Base-by-base conservation (phyloP, 2,888 invertebrate species). In the Eucera pruinosa region DNA sequence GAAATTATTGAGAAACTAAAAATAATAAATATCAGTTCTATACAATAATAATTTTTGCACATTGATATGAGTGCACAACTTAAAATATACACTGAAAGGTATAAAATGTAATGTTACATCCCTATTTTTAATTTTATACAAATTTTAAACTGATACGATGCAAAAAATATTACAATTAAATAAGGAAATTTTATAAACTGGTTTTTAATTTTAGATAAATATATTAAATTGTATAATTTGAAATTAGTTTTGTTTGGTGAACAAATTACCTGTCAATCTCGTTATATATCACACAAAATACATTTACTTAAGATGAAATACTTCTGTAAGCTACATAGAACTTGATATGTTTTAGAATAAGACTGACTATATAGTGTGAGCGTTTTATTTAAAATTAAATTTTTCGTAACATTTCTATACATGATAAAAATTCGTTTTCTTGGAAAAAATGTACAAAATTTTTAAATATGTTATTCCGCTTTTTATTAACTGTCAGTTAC, bases 11-110 rank as follows among this genome's bases (percentile, higher is more conserved):
- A 25, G 2, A 65, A 30, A 41, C 18, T 27, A 43, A 33, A 48
- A 57, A 4, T 50, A 27, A 18, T 15, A 57, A 67, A 67, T 7
- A 6, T 20, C 36, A 43, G 20, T 41, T 45, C 27, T 30, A 27
- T 57, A 72, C 50, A 72, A 68, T 68, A 72, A 71, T 36, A 36
- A 52, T 71, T 27, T 57, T 67, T 43, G 20, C 18, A 52, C 13
- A 52, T 27, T 52, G 20, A 27, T 45, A 27, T 4, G 58, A 20
- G 36, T 43, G 43, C 69, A 72, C 52, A 72, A 72, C 4, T 45
- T 45, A 4, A 45, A 60, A 7, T 9, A 11, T 30, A 18, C 1
- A 41, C n/a, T 4, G 36, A 11, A 27, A 43, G 7, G 0, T 71
- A 25, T 66, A 20, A 27, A 48, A 55, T 57, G 11, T 57, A 11